Evolutionary conservation across 2,113 vertebrate genomes (phyloP), one percentile per base, ranked within the genome.

Genomic region (Dolichotis patagonum): DNA sequence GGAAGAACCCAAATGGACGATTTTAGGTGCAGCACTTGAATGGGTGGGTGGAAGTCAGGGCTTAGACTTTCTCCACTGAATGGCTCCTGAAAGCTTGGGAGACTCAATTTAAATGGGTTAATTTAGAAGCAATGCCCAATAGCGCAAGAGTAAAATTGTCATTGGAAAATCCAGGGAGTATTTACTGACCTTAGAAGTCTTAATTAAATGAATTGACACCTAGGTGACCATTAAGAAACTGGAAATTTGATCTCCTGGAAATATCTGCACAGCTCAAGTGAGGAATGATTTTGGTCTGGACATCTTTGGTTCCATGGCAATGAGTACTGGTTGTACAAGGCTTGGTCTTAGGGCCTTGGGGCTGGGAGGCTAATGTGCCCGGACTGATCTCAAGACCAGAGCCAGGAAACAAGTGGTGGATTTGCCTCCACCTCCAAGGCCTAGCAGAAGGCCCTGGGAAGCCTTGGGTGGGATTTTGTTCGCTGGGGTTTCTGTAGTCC

Each of bases 271-370:
- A 10, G 16, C 35, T 32, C 54, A 69, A 17, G 19, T 30, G 60
- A 91, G 41, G 67, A 78, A 22, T 2, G 4, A 26, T 32, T 87
- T 83, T 58, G 82, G 54, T 49, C 28, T 11, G 85, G 28, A 20
- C 32, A 38, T 56, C 62, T 63, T 82, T 54, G 24, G 62, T 16
- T 56, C n/a, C 67, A 87, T 32, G 81, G 16, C 35, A 60, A 8
- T 32, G 28, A 67, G 49, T 41, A 8, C 65, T 62, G 49, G 43
- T 49, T 56, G 43, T 14, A 13, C 12, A 35, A 16, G 28, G 52
- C 26, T 4, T 9, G 10, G 17, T 13, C 54, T 0, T 1, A 75
- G 65, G 17, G 26, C 46, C 24, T 8, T 3, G 4, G 49, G 38
- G 85, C 60, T 32, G 0, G 58, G 8, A 28, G 30, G 20, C 30